Evolutionary conservation across 2,797 vertebrate species (phyloP), one percentile per base, ranked within the genome.

Genomic region (Lacerta agilis): DNA sequence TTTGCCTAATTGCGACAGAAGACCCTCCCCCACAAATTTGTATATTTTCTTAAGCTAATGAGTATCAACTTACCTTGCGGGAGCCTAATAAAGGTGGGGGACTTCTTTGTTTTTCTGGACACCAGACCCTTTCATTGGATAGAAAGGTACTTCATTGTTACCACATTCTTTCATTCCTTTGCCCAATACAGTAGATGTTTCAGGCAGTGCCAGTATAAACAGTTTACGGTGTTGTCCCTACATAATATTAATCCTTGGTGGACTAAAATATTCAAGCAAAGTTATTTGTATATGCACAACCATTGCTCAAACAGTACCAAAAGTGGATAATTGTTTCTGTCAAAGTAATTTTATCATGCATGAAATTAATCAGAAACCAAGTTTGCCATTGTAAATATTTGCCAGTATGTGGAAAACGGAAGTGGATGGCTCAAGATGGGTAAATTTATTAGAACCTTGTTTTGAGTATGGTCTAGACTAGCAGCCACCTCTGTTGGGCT

Each of bases 361-460:
- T 93, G 79, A 85, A 55, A 23, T 2, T 5, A 91, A 82, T 3
- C 64, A 49, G 43, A 87, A 7, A 18, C 36, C n/a, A 73, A 73
- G 36, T 15, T 73, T 73, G 18, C 9, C 8, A 89, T 82, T 58
- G 10, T 79, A 69, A 78, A 38, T 49, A 78, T 67, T 33, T 45
- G 20, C 41, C 61, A 23, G 76, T 11, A 82, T 91, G 36, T 90
- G 86, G 78, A 87, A 86, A 88, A 84, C 75, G 93, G 89, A 89
- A 94, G 89, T 94, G 94, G 94, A 95, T 95, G 93, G 92, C 91
- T 94, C 93, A 94, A 93, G 93, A 92, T 94, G 91, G 93, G 92
- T 93, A 93, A 92, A 41, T 90, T 88, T 89, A 82, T 89, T 91
- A 95, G 91, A 95, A 92, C 94, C 92, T 87, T 82, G 91, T 83